Evolutionary conservation across 92 coral and sea anemone genomes (phyloP).

Genomic region (Heliopora coerulea): DNA sequence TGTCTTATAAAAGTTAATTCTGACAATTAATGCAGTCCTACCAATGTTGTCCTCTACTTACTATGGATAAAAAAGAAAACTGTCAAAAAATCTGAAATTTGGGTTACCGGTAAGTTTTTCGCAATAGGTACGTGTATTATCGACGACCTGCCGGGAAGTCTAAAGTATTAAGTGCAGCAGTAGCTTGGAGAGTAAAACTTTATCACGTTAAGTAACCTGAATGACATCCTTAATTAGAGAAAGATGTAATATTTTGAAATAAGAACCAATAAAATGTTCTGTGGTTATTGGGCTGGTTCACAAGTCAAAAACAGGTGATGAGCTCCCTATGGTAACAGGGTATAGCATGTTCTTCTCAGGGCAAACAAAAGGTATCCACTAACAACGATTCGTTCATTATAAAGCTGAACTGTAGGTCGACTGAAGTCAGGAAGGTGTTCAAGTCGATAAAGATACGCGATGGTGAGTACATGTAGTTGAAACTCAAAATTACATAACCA

Average conservation of each 20-base stretch:
- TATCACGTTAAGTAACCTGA: too few species aligned
- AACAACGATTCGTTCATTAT: constrained; percentile 11
- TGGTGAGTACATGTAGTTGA: constrained; percentile 1
- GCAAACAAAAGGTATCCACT: not conserved
- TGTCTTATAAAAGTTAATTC: too few species aligned
- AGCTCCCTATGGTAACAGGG: constrained; percentile 12
- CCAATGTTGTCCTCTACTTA: too few species aligned
- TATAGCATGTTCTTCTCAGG: not conserved
- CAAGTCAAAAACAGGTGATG: constrained; percentile 9
- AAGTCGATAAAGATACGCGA: not conserved
- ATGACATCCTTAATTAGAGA: not conserved
- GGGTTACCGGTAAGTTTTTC: too few species aligned
- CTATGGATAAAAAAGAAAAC: too few species aligned
- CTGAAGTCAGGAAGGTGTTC: not conserved
- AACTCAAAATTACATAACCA: too few species aligned
- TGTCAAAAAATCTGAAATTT: too few species aligned
- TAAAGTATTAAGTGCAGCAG: too few species aligned
- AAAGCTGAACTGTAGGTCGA: not conserved
- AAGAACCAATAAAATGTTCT: not conserved
- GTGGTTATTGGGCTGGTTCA: not conserved
- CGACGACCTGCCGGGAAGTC: too few species aligned
- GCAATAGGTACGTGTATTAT: too few species aligned
- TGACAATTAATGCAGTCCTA: too few species aligned
- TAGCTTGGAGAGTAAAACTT: too few species aligned
- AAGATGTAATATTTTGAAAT: not conserved